Conservation (phyloP, 2,113 vertebrate species). For the Saguinus imperator region DNA sequence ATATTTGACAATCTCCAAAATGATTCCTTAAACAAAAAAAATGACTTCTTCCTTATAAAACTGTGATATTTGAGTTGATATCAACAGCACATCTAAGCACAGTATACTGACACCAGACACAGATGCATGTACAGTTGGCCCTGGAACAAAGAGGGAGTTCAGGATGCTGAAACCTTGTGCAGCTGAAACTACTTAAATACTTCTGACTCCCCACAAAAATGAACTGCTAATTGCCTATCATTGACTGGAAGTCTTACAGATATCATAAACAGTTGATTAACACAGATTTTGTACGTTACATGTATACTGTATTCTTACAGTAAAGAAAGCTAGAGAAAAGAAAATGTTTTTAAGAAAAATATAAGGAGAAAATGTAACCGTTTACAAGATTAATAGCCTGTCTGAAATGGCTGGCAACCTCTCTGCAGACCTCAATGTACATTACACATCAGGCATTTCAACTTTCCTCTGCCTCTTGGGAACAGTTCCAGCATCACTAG, state of each 20-base stretch:
- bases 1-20: background rate
- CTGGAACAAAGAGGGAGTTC: background rate
- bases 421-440: background rate
- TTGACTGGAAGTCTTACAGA: background rate
- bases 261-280: background rate
- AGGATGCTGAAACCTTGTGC: background rate
- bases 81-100: no score
- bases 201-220: background rate
- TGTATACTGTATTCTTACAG: background rate
- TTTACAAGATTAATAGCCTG: background rate
- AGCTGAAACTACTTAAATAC: background rate
- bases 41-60: background rate
- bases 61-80: background rate
- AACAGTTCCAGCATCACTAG: background rate
- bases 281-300: background rate
- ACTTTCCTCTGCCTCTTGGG: background rate
- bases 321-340: background rate
- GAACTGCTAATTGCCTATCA: background rate
- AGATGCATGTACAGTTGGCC: background rate
- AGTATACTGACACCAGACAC: background rate
- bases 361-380: background rate
- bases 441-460: background rate
- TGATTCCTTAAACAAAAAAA: background rate
- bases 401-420: background rate
- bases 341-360: background rate